Evolutionary conservation across 2,888 invertebrate genomes (phyloP).

Genomic region (Deilephila elpenor): DNA sequence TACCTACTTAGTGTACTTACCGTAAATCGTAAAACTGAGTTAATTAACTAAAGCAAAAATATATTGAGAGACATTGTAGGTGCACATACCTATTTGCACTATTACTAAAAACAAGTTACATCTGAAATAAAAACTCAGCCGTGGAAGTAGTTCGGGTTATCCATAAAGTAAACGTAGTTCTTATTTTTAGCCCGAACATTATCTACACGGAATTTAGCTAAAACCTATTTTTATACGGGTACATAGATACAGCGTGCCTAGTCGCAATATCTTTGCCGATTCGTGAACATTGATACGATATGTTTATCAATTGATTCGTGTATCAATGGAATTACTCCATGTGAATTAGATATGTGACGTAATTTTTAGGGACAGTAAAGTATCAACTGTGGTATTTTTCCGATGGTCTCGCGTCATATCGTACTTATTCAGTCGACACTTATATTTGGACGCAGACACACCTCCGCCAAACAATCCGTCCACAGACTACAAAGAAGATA

Average conservation of each 20-base stretch:
- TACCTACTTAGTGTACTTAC: too few relatives aligned
- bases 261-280: background rate
- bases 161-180: too few relatives aligned
- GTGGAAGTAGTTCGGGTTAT: too few relatives aligned
- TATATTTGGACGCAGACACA: constrained; percentile 56
- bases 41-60: too few relatives aligned
- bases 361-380: constrained; percentile 40
- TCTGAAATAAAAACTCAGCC: too few relatives aligned
- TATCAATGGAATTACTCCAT: constrained; percentile 16
- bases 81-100: too few relatives aligned
- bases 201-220: background rate
- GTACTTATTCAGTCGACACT: constrained; percentile 51
- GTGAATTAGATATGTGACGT: constrained; percentile 46
- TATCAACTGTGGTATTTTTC: constrained; percentile 53
- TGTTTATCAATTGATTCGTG: background rate
- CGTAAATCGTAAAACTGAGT: too few relatives aligned
- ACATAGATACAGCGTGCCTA: too few relatives aligned
- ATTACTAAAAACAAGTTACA: background rate
- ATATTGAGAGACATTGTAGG: too few relatives aligned
- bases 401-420: constrained; percentile 39
- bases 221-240: background rate
- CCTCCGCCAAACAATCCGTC: constrained; percentile 35
- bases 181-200: background rate
- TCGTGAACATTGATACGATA: background rate
- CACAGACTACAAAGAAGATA: background rate